phyloP scores from a whole-genome alignment of 2,888 invertebrate genomes.

The Drosophila paranaensis region DNA sequence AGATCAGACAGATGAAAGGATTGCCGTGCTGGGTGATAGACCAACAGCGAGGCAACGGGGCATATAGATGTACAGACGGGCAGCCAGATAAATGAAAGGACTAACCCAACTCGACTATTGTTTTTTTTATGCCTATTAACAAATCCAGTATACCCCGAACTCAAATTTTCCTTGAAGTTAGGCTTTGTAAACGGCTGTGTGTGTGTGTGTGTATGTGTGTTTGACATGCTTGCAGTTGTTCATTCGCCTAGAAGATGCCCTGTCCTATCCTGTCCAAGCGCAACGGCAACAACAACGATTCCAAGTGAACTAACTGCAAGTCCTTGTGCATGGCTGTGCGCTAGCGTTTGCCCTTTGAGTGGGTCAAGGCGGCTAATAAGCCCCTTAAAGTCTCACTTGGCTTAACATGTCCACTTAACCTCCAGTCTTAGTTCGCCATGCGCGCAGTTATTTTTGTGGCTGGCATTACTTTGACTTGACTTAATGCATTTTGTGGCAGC shows the following conservation, averaged over 20 bases:
- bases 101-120: background rate
- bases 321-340: constrained; percentile 8
- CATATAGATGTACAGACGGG: background rate
- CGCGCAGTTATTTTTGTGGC: background rate
- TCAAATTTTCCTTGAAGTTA: background rate
- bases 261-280: constrained; percentile 2
- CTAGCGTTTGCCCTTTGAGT: constrained; percentile 8
- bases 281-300: constrained; percentile 3
- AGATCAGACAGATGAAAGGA: background rate
- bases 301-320: constrained; percentile 11
- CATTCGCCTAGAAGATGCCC: constrained; percentile 38
- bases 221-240: constrained; percentile 17
- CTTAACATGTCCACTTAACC: constrained; percentile 14
- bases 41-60: too few species aligned
- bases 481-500: background rate
- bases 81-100: background rate
- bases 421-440: background rate
- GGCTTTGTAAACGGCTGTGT: background rate
- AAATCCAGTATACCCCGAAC: background rate
- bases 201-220: background rate
- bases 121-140: too few species aligned
- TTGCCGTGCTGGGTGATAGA: background rate
- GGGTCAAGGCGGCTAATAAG: constrained; percentile 30
- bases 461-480: constrained; percentile 1
- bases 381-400: constrained; percentile 13